These are phyloP conservation scores for Euschistus heros DNA, from an alignment of 1,140 invertebrate species.

Conservation along the genomic window DNA sequence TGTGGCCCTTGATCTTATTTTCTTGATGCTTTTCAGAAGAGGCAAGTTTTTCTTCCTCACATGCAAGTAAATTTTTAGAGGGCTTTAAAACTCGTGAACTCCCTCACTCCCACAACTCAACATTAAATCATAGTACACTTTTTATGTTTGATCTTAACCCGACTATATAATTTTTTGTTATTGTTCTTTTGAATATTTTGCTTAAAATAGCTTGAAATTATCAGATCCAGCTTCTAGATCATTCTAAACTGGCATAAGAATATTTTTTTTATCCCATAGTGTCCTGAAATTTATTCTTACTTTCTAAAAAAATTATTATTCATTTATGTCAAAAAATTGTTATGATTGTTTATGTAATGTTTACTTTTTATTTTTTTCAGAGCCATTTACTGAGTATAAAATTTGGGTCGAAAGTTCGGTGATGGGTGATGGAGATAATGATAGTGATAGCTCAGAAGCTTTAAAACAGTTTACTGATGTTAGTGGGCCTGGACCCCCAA, in stretches of 20 bases:
- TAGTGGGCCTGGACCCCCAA: conserved; percentile 62
- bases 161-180: too few relatives aligned
- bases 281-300: background rate
- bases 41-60: too few relatives aligned
- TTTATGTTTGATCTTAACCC: background rate
- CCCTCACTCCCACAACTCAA: background rate
- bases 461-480: conserved; percentile 70
- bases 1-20: too few relatives aligned
- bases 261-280: too few relatives aligned
- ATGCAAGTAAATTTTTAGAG: too few relatives aligned
- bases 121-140: background rate
- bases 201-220: too few relatives aligned
- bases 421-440: conserved; percentile 43
- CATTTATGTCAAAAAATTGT: background rate
- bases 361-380: conserved; percentile 40
- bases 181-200: too few relatives aligned
- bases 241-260: too few relatives aligned
- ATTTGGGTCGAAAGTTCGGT: conserved; percentile 75
- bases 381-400: conserved; percentile 70
- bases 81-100: too few relatives aligned
- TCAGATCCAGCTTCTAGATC: too few relatives aligned
- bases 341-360: conserved; percentile 18
- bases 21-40: too few relatives aligned
- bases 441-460: conserved; percentile 59
- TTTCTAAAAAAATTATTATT: background rate